A percentile compares a stretch with the other conserved stretches of the same genome.
phyloP scores from a whole-genome alignment of 1,140 invertebrate genomes.

The Platorchestia sp. region DNA sequence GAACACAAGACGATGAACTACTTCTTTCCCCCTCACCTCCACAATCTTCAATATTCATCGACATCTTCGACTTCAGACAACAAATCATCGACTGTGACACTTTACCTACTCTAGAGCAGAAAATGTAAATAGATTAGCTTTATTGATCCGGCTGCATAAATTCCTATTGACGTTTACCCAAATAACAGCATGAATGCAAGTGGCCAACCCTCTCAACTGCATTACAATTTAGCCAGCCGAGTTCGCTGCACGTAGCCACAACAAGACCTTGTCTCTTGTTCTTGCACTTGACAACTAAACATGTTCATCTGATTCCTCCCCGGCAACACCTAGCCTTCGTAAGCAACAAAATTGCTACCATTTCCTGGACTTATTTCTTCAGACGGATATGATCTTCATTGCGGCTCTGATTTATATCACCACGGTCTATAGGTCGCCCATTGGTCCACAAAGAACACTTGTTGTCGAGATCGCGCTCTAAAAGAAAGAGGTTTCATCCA shows the following conservation, averaged over 20 bases:
- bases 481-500: neutral
- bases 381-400: constrained; percentile 45
- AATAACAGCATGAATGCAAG: neutral
- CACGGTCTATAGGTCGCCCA: constrained; percentile 21
- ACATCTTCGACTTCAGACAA: neutral
- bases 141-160: neutral
- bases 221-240: neutral
- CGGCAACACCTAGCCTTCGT: neutral
- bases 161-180: neutral
- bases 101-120: neutral
- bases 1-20: too few species aligned
- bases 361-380: constrained; percentile 43
- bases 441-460: constrained; percentile 31
- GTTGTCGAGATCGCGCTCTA: neutral
- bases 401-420: constrained; percentile 19
- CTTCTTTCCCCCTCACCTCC: neutral
- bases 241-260: neutral
- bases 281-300: neutral
- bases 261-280: neutral
- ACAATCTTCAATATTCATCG: neutral
- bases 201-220: neutral
- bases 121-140: neutral
- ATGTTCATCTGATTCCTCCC: neutral
- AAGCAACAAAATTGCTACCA: neutral
- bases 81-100: neutral